A percentile compares a stretch with the other conserved stretches of the same genome.
Evolutionary conservation across 2,888 invertebrate genomes (phyloP).

Genomic region (Chrysolina haemoptera): DNA sequence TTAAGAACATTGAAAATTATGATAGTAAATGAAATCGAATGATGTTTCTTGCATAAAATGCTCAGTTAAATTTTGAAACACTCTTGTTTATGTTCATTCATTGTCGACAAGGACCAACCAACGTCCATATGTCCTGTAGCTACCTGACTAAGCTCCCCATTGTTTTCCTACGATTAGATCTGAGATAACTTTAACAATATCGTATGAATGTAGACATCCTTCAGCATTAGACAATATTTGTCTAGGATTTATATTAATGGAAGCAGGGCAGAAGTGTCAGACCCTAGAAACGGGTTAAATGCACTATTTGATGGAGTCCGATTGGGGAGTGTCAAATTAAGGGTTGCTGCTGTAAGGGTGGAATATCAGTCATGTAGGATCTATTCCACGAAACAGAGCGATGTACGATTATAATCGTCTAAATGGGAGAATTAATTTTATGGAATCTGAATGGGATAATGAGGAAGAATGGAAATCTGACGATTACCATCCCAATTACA

Average conservation of each 20-base stretch:
- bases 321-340: conserved; percentile 46
- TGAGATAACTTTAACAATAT: conserved; percentile 20
- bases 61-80: too few species aligned
- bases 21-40: too few species aligned
- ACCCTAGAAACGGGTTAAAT: conserved; percentile 44
- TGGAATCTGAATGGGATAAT: background rate
- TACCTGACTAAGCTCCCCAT: conserved; percentile 24
- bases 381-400: conserved; percentile 19
- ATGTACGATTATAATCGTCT: background rate
- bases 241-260: conserved; percentile 51
- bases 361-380: conserved; percentile 21
- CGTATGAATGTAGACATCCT: conserved; percentile 26
- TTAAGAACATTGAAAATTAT: too few species aligned
- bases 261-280: conserved; percentile 41
- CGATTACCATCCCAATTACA: background rate
- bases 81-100: background rate
- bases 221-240: conserved; percentile 37
- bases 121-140: conserved; percentile 1
- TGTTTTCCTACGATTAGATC: conserved; percentile 25
- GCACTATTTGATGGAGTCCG: conserved; percentile 45
- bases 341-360: conserved; percentile 35
- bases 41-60: too few species aligned
- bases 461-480: background rate
- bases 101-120: conserved; percentile 3
- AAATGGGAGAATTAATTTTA: background rate